Evolutionary conservation across 2,888 invertebrate species (phyloP), one percentile per base, ranked within the genome.

Genomic region (Odiellus spinosus): DNA sequence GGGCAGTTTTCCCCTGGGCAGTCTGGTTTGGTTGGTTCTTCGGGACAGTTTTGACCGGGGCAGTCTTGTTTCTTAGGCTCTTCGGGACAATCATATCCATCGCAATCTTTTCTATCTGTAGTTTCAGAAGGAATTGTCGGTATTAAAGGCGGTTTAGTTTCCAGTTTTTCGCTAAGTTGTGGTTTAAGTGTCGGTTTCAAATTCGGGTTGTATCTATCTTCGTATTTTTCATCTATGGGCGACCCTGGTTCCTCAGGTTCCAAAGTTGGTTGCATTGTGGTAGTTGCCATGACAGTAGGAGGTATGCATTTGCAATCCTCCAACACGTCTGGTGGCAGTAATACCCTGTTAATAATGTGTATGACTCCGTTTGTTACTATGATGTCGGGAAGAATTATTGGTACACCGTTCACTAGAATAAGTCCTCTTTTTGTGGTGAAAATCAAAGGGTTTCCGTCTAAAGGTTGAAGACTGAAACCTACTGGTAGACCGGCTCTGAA

Each of bases 331-430:
- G 48, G 53, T 10, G 61, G 61, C 12, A 60, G 53, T 52, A 61
- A 46, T 6, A 63, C 60, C 38, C 56, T 45, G 44, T 56, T 56
- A 14, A 63, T 47, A 1, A 59, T 58, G 42, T 63, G 62, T 41
- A 62, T 55, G 4, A 62, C 57, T 3, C 63, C 63, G 52, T 63
- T 62, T 14, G 55, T 58, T 2, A 53, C 47, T 2, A 51, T 49
- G 10, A 52, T 17, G 35, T 56, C 56, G 3, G 53, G 44, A 3
- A 50, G 34, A 21, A 54, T 33, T 17, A 56, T 54, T 18, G 56
- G 56, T 19, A 56, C 47, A 8, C 41, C 49, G 45, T 56, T 56
- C 11, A 53, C 54, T 20, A 56, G 53, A 35, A 40, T 48, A 52
- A 45, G 46, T 59, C 60, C 56, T 51, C 36, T 42, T 45, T 48